Evolutionary conservation across 2,797 vertebrate species (phyloP).

Genomic region (Otolemur crassicaudatus): DNA sequence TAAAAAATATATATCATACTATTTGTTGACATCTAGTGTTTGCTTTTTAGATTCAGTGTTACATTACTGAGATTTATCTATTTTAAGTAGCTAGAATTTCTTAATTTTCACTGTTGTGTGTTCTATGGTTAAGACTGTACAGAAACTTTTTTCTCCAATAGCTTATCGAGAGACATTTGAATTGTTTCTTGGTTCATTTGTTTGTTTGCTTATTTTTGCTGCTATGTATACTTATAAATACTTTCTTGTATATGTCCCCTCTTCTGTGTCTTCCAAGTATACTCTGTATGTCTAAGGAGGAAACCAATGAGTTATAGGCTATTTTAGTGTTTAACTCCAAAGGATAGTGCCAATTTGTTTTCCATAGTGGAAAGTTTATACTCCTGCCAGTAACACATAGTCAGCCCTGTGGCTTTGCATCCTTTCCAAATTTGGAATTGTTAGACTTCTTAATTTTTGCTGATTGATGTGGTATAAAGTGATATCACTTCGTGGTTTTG

Average conservation of each 20-base stretch:
- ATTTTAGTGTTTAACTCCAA: conserved; percentile 29
- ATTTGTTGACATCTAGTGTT: background rate
- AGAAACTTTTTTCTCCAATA: background rate
- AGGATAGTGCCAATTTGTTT: background rate
- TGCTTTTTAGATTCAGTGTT: background rate
- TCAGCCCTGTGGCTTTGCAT: background rate
- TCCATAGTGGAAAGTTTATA: background rate
- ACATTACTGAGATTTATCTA: background rate
- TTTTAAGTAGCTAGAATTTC: background rate
- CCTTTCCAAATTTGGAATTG: conserved; percentile 30
- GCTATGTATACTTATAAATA: background rate
- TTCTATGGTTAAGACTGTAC: background rate
- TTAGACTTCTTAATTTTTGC: background rate
- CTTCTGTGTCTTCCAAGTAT: background rate
- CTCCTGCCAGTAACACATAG: background rate
- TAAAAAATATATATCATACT: background rate
- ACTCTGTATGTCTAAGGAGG: background rate
- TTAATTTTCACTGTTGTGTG: background rate
- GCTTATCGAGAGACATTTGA: background rate
- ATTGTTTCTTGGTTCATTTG: background rate
- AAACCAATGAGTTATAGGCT: background rate
- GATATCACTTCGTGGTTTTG: background rate
- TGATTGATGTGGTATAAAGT: background rate
- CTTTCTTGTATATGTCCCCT: background rate
- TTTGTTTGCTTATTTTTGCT: background rate